A percentile compares a stretch with the other conserved stretches of the same genome.
phyloP scores from a whole-genome alignment of 2,113 vertebrate species.

The Sinocyclocheilus grahami region DNA sequence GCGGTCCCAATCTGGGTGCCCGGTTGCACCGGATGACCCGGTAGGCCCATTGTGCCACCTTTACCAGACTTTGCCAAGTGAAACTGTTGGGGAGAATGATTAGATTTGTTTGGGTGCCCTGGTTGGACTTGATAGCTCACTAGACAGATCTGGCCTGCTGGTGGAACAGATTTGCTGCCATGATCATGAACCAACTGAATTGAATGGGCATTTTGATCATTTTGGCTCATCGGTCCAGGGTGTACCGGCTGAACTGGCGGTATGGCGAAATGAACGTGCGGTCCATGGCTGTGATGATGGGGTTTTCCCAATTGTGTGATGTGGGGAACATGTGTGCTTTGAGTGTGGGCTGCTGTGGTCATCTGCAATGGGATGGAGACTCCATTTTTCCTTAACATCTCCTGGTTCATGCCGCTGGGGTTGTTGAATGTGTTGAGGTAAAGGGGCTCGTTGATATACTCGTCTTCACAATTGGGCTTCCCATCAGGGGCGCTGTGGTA shows the following conservation, averaged over 20 bases:
- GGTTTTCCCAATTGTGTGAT: constrained; percentile 69
- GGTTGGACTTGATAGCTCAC: constrained; percentile 44
- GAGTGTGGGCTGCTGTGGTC: constrained; percentile 61
- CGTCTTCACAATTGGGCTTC: constrained; percentile 86
- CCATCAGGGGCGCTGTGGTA: constrained; percentile 86
- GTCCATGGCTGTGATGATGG: constrained; percentile 40
- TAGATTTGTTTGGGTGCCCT: constrained; percentile 47
- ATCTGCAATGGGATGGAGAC: constrained; percentile 69
- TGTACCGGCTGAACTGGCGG: constrained; percentile 65
- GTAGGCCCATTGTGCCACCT: constrained; percentile 59
- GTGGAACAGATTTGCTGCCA: constrained; percentile 57
- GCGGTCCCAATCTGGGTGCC: constrained; percentile 67
- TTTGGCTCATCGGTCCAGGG: constrained; percentile 57
- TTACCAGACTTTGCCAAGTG: constrained; percentile 53
- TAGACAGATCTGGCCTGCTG: constrained; percentile 34
- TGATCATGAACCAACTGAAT: constrained; percentile 67
- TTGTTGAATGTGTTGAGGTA: constrained; percentile 94
- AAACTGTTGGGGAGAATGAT: constrained; percentile 61
- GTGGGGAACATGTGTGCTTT: constrained; percentile 67
- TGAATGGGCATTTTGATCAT: constrained; percentile 67
- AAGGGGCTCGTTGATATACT: constrained; percentile 89
- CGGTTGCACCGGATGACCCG: constrained; percentile 64
- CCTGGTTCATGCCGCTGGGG: constrained; percentile 76
- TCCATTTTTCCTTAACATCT: constrained; percentile 85
- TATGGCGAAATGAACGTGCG: constrained; percentile 67